Conservation (phyloP, 2,888 invertebrate genomes). For the Pristionchus japonicus region DNA sequence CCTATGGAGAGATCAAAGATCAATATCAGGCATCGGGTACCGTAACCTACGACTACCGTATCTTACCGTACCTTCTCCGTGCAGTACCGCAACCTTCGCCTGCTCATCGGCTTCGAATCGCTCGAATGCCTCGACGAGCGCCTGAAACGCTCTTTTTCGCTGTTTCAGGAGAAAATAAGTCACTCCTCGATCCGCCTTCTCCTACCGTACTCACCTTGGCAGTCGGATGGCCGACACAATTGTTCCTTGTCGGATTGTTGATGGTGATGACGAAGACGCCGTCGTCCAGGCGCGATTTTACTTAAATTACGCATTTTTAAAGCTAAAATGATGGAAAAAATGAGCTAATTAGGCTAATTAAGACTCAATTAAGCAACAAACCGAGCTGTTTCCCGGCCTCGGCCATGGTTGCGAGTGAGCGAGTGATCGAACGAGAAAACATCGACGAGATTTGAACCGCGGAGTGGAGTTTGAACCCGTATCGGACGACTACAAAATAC, state of each 20-base stretch:
- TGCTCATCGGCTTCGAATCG: conserved; percentile 86
- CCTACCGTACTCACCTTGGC: conserved; percentile 50
- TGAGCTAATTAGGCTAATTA: background rate
- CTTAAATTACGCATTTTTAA: conserved; percentile 41
- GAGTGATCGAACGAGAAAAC: conserved; percentile 34
- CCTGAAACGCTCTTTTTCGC: too few species aligned
- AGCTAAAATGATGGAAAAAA: conserved; percentile 43
- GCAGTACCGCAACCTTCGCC: conserved; percentile 84
- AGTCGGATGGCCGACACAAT: conserved; percentile 83
- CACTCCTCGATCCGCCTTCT: background rate
- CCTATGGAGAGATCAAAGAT: conserved; percentile 78
- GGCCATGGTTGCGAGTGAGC: conserved; percentile 40
- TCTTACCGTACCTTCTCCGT: conserved; percentile 80
- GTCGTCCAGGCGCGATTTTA: conserved; percentile 48
- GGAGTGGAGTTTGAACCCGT: background rate
- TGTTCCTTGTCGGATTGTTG: conserved; percentile 87
- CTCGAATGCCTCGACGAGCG: conserved; percentile 83
- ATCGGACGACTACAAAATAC: background rate
- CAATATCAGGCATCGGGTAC: background rate
- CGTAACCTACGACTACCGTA: background rate
- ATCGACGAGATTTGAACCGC: background rate
- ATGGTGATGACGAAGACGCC: conserved; percentile 82
- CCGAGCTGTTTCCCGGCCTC: conserved; percentile 47
- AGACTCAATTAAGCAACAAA: background rate
- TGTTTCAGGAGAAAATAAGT: too few species aligned